phyloP scores from a whole-genome alignment of 2,113 vertebrate species.

The Antennarius striatus region DNA sequence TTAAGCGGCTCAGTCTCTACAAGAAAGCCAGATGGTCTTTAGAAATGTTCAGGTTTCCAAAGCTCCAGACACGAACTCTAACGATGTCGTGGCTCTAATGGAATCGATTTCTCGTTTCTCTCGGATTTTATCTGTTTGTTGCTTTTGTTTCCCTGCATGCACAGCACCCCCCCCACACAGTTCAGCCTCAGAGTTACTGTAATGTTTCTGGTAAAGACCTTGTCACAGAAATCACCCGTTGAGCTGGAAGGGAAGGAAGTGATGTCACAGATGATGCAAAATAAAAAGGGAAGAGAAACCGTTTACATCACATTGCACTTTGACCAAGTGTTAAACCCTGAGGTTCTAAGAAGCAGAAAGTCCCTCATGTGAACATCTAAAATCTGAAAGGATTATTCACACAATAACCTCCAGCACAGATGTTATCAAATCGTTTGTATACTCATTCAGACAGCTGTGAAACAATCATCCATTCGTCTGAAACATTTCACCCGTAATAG shows the following conservation, averaged over 20 bases:
- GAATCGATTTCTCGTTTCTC: not conserved
- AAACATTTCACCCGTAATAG: conserved; percentile 15
- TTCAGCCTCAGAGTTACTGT: too few species aligned
- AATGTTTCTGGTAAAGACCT: too few species aligned
- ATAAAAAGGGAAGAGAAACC: too few species aligned
- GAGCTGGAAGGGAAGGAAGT: too few species aligned
- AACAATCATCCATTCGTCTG: not conserved
- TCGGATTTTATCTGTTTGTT: not conserved
- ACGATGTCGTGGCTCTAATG: not conserved
- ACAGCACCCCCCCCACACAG: too few species aligned
- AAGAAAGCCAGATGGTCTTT: conserved; percentile 40
- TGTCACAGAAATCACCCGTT: too few species aligned
- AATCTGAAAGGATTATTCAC: not conserved
- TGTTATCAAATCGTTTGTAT: not conserved
- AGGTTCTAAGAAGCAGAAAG: too few species aligned
- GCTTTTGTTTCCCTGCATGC: not conserved
- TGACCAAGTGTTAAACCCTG: too few species aligned
- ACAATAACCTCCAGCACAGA: not conserved
- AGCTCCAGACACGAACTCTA: not conserved
- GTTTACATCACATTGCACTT: too few species aligned
- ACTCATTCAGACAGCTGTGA: not conserved
- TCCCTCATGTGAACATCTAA: too few species aligned
- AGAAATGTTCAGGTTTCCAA: conserved; percentile 17
- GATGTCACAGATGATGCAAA: too few species aligned
- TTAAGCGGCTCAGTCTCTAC: conserved; percentile 23